Conservation (phyloP, 1,140 invertebrate species). For the Chymomyza costata region DNA sequence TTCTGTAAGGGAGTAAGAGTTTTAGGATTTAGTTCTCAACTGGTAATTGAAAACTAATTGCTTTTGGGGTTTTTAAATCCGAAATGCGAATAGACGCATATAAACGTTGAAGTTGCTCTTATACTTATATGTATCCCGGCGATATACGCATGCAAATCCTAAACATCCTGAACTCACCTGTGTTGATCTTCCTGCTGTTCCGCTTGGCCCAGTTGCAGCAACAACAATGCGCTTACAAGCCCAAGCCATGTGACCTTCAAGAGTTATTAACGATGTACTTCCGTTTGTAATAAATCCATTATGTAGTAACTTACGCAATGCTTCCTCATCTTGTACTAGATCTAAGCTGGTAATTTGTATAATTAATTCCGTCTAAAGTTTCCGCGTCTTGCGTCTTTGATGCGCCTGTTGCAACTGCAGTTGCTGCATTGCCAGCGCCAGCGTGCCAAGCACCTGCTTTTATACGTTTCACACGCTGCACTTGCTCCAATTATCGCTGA, state of each 20-base stretch:
- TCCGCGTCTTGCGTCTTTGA: no score
- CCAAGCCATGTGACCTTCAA: constrained; percentile 40
- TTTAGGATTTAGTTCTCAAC: not conserved
- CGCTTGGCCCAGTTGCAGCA: constrained; percentile 22
- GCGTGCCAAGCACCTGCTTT: constrained; percentile 63
- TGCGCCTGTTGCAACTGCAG: no score
- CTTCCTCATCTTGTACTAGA: constrained; percentile 49
- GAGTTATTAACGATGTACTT: no score
- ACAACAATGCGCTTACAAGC: constrained; percentile 28
- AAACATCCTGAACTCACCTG: no score
- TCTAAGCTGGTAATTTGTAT: constrained; percentile 25
- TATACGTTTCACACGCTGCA: constrained; percentile 47
- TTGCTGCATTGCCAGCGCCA: constrained; percentile 48
- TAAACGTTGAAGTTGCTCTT: no score
- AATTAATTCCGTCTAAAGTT: no score
- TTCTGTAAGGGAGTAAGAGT: constrained; percentile 25
- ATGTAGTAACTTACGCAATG: constrained; percentile 53
- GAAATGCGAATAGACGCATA: no score
- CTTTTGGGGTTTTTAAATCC: no score
- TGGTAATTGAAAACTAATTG: no score
- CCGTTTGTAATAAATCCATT: no score
- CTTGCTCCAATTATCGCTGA: constrained; percentile 67
- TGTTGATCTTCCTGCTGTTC: constrained; percentile 53
- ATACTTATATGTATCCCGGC: no score
- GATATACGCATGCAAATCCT: no score